Evolutionary conservation across 2,113 vertebrate genomes (phyloP).

Genomic region (Xenopus tropicalis): DNA sequence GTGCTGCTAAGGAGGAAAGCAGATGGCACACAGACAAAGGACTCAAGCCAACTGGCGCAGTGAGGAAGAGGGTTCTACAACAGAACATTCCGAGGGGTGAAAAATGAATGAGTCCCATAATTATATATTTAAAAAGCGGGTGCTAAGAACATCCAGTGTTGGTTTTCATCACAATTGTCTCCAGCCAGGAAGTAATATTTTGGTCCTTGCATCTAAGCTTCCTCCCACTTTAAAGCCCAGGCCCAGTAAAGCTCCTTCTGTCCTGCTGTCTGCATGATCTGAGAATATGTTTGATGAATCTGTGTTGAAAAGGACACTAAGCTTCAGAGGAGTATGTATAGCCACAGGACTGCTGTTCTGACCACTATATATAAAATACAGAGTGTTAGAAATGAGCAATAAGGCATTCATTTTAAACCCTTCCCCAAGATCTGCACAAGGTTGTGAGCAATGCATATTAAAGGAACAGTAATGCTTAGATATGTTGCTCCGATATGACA

Average conservation of each 20-base stretch:
- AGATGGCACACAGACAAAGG: not conserved
- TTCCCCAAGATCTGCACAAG: too few relatives aligned
- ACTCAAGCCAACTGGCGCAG: conserved; percentile 1
- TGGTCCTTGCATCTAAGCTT: too few relatives aligned
- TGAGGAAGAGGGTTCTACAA: not conserved
- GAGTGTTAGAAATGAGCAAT: too few relatives aligned
- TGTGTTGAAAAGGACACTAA: too few relatives aligned
- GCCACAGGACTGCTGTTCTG: too few relatives aligned
- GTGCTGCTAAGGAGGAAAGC: not conserved
- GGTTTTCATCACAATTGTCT: not conserved
- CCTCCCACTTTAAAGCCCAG: conserved; percentile 9
- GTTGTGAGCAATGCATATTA: too few relatives aligned
- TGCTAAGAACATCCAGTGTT: not conserved
- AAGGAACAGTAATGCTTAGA: too few relatives aligned
- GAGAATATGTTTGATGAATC: not conserved
- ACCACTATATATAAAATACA: too few relatives aligned
- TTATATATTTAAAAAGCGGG: not conserved
- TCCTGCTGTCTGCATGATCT: conserved; percentile 15
- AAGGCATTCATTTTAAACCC: too few relatives aligned
- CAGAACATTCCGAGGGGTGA: not conserved
- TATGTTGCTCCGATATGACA: too few relatives aligned
- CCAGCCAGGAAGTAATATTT: not conserved
- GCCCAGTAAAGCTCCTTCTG: conserved; percentile 4
- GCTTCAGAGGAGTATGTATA: too few relatives aligned
- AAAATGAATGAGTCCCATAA: not conserved